These are phyloP conservation scores for Lepidurus arcticus DNA, from an alignment of 1,140 invertebrate species.

Conservation along the genomic window DNA sequence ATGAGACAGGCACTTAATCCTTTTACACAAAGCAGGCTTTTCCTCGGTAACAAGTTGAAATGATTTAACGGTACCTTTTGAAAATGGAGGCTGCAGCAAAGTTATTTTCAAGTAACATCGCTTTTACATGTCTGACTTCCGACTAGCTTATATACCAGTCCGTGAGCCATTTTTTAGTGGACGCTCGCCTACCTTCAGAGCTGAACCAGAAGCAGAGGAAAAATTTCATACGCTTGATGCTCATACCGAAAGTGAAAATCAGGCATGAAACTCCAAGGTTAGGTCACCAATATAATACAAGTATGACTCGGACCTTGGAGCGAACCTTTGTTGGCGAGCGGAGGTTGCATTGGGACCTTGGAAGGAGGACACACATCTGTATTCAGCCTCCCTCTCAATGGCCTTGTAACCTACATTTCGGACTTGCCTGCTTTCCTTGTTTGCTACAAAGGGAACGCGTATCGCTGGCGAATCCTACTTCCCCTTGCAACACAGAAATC, in stretches of 20 bases:
- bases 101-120: no score
- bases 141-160: background rate
- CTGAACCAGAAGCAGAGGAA: background rate
- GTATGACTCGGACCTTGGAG: background rate
- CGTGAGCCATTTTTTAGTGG: background rate
- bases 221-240: background rate
- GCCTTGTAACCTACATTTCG: background rate
- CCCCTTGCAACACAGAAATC: background rate
- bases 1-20: no score
- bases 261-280: background rate
- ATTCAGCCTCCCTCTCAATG: background rate
- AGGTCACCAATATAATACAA: background rate
- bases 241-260: background rate
- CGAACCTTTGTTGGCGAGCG: background rate
- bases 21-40: no score
- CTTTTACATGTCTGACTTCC: background rate
- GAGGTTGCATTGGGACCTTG: background rate
- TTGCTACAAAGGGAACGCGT: background rate
- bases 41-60: no score
- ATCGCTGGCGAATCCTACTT: background rate
- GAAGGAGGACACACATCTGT: background rate
- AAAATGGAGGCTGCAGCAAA: no score
- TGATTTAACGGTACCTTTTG: no score
- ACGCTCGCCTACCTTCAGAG: background rate
- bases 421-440: background rate